Conservation (phyloP, 1,140 invertebrate genomes). For the Mylabris phalerata region DNA sequence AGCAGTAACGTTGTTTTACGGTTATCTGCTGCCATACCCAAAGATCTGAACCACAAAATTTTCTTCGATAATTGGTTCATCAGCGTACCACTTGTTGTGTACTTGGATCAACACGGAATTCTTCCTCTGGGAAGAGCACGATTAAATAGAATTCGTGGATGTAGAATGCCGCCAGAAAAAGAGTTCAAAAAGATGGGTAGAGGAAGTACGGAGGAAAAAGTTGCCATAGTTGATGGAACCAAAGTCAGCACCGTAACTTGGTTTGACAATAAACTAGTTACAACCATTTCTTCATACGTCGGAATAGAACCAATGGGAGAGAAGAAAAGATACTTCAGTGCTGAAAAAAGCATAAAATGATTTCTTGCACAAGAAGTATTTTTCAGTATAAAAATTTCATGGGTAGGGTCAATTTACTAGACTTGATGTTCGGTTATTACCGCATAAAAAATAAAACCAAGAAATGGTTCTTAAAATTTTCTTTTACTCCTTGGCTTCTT, state of each 20-base stretch:
- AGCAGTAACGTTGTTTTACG: slow-evolving; percentile 36
- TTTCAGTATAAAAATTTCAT: slow-evolving; percentile 22
- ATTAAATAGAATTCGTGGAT: slow-evolving; percentile 35
- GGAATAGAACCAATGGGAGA: slow-evolving; percentile 29
- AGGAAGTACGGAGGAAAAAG: slow-evolving; percentile 24
- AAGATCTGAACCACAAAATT: slow-evolving; percentile 35
- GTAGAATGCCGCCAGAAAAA: slow-evolving; percentile 33
- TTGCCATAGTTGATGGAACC: slow-evolving; percentile 26
- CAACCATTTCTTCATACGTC: slow-evolving; percentile 37
- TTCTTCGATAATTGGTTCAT: slow-evolving; percentile 40
- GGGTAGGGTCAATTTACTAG: slow-evolving; percentile 25
- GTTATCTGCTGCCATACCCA: slow-evolving; percentile 34
- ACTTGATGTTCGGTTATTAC: slow-evolving; percentile 23
- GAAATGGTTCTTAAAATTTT: slow-evolving; percentile 17
- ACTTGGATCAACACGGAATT: slow-evolving; percentile 35
- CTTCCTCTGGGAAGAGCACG: slow-evolving; percentile 41
- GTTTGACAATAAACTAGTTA: slow-evolving; percentile 31
- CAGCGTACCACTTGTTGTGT: slow-evolving; percentile 33
- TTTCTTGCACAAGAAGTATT: slow-evolving; percentile 16
- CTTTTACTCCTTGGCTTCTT: slow-evolving; percentile 20
- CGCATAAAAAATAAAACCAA: slow-evolving; percentile 20
- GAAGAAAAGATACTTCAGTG: slow-evolving; percentile 11
- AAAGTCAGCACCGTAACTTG: slow-evolving; percentile 33
- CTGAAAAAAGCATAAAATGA: slow-evolving; percentile 4
- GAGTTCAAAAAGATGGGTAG: slow-evolving; percentile 36